phyloP scores from a whole-genome alignment of 2,888 invertebrate species.

The Chorisops tibialis region DNA sequence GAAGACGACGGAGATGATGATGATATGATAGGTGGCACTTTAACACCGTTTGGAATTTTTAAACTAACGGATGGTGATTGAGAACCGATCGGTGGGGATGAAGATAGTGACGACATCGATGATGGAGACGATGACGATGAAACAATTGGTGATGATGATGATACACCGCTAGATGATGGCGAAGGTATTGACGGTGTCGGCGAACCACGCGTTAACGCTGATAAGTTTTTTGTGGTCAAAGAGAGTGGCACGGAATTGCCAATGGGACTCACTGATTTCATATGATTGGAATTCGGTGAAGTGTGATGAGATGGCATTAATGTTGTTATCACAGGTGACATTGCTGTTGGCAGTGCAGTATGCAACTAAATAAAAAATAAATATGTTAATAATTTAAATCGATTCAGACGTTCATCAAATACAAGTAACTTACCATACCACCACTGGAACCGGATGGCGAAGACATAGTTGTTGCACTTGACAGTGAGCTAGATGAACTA shows the following conservation, averaged over 20 bases:
- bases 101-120: constrained; percentile 29
- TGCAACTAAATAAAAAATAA: constrained; percentile 44
- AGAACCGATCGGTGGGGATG: constrained; percentile 34
- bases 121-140: constrained; percentile 36
- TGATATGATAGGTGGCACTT: constrained; percentile 29
- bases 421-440: constrained; percentile 24
- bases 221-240: constrained; percentile 43
- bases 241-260: constrained; percentile 38
- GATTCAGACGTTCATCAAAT: no score
- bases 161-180: constrained; percentile 50
- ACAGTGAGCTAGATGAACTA: constrained; percentile 55
- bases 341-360: constrained; percentile 45
- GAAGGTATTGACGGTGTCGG: constrained; percentile 51
- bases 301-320: constrained; percentile 32
- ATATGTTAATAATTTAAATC: no score
- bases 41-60: constrained; percentile 33
- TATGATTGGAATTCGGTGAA: constrained; percentile 36
- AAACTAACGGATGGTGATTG: constrained; percentile 39
- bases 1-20: constrained; percentile 27
- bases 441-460: constrained; percentile 44
- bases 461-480: constrained; percentile 54
- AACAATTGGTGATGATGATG: constrained; percentile 45
- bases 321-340: constrained; percentile 51
- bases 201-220: constrained; percentile 41
- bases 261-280: constrained; percentile 27